Evolutionary conservation across 2,113 vertebrate species (phyloP).

Genomic region (Eulacestoma nigropectus): DNA sequence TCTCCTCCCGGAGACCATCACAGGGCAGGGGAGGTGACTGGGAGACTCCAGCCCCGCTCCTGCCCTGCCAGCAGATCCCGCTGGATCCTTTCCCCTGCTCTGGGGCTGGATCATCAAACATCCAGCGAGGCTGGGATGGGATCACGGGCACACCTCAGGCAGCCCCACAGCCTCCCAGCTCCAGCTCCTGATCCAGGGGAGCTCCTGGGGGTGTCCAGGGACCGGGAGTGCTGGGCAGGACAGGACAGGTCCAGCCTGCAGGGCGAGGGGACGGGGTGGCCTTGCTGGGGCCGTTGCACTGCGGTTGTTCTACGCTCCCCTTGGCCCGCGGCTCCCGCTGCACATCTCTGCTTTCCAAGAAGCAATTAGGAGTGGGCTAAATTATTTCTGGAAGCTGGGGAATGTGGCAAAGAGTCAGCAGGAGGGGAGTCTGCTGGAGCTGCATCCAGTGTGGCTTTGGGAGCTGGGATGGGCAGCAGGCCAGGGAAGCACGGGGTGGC

Average conservation of each 20-base stretch:
- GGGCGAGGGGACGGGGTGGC: accelerated
- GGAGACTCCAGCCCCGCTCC: neutral
- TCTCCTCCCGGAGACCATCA: neutral
- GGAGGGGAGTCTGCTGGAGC: neutral
- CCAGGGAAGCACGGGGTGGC: neutral
- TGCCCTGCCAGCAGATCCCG: neutral
- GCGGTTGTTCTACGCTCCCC: neutral
- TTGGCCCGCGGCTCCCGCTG: neutral
- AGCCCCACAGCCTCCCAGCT: neutral
- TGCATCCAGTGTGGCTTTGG: neutral
- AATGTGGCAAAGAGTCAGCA: neutral
- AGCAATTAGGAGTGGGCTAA: neutral
- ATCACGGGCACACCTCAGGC: neutral
- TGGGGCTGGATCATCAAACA: neutral
- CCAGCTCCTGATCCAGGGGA: neutral
- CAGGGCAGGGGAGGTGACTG: neutral
- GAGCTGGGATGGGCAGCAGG: neutral
- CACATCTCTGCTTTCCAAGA: neutral
- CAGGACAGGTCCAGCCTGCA: neutral
- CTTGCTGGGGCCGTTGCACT: neutral
- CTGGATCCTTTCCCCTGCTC: neutral
- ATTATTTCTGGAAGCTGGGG: neutral
- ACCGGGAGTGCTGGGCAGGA: neutral
- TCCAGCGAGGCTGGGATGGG: neutral
- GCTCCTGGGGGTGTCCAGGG: neutral